These are phyloP conservation scores for Phoxinus dragarum DNA, from an alignment of 2,797 vertebrate species.

Conservation along the genomic window DNA sequence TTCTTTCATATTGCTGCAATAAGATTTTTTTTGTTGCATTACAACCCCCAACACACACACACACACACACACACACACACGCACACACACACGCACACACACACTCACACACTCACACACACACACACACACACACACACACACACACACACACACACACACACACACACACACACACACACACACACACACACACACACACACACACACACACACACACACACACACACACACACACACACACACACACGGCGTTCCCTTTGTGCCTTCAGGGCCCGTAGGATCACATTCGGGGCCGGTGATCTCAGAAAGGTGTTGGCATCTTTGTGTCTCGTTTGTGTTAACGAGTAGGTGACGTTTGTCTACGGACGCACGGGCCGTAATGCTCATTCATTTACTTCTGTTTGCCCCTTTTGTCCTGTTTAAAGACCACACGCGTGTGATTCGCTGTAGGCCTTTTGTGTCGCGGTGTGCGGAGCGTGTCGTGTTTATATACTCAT, in stretches of 20 bases:
- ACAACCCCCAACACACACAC: too few relatives aligned
- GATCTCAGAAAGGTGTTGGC: conserved; percentile 7
- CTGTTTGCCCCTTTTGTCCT: conserved; percentile 34
- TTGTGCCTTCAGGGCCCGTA: conserved; percentile 20
- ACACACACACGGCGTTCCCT: background rate
- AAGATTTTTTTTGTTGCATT: too few relatives aligned
- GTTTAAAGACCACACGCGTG: conserved; percentile 31
- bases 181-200: too few relatives aligned
- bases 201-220: too few relatives aligned
- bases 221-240: too few relatives aligned
- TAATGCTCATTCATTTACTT: conserved; percentile 47
- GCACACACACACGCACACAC: too few relatives aligned
- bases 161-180: too few relatives aligned
- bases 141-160: too few relatives aligned
- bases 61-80: too few relatives aligned
- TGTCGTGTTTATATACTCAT: conserved; percentile 52
- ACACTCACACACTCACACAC: too few relatives aligned
- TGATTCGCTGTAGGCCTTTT: conserved; percentile 39
- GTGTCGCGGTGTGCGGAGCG: conserved; percentile 26
- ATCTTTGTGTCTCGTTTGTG: conserved; percentile 38
- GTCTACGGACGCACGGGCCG: background rate
- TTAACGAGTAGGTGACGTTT: conserved; percentile 17
- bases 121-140: too few relatives aligned
- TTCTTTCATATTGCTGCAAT: too few relatives aligned
- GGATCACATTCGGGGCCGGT: background rate